A percentile compares a stretch with the other conserved stretches of the same genome.
Evolutionary conservation across 2,113 vertebrate species (phyloP).

Genomic region (Aythya baeri): DNA sequence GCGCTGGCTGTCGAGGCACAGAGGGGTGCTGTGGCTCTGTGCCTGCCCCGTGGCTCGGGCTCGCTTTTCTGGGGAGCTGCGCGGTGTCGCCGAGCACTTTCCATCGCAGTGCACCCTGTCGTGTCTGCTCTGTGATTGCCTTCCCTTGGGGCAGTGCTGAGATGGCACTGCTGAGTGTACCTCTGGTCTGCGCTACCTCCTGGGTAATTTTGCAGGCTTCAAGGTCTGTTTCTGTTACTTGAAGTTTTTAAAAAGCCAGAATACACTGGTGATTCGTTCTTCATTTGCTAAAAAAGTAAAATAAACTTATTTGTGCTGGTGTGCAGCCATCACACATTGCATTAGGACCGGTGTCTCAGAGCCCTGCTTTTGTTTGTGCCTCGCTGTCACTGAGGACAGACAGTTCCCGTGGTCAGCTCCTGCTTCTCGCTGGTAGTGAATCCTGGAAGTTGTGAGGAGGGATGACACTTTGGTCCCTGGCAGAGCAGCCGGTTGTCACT

Average conservation of each 20-base stretch:
- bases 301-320: neutral
- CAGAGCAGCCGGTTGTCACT: neutral
- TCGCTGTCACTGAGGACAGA: fast-evolving
- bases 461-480: fast-evolving
- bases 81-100: no score
- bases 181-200: neutral
- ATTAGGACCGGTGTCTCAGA: neutral
- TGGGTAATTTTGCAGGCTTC: neutral
- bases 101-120: neutral
- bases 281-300: neutral
- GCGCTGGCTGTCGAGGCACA: neutral
- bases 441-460: neutral
- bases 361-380: neutral
- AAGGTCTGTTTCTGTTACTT: neutral
- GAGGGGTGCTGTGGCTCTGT: neutral
- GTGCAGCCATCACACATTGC: neutral
- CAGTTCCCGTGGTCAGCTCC: neutral
- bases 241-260: neutral
- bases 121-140: no score
- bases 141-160: neutral
- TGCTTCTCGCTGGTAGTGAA: neutral
- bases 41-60: neutral
- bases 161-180: no score
- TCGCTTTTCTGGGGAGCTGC: neutral
- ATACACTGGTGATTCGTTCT: neutral